Evolutionary conservation across 2,113 vertebrate species (phyloP), one percentile per base, ranked within the genome.

Genomic region (Anguilla rostrata): DNA sequence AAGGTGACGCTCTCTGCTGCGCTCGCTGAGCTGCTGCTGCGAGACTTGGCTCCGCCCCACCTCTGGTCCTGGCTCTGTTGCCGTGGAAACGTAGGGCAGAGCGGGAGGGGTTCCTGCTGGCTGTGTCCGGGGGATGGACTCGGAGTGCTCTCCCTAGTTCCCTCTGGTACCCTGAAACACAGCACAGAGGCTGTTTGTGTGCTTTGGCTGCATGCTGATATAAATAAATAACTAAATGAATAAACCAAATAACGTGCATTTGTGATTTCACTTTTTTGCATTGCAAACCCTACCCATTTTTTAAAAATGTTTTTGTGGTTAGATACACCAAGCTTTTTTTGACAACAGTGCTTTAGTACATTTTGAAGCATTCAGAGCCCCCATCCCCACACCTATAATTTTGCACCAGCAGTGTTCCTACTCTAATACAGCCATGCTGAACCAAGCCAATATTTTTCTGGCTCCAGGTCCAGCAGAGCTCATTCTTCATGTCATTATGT

Each of bases 11-110:
- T 90, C n/a, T 94, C 95, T 0, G 53, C 91, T 0, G 94, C 83
- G 86, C 94, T 96, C 89, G 90, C 93, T 87, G 92, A 85, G 2
- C 96, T 96, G 94, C 94, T 94, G 88, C 79, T 88, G 80, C 9
- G 86, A 20, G 93, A 87, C 66, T 2, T 86, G 0, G 0, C 78
- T 80, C 86, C 20, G 41, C 0, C 39, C 3, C 0, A 87, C 56
- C 26, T 86, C 0, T 0, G 89, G 49, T 66, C 56, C 0, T 0
- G 83, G 57, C 80, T 1, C 60, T 46, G 89, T 86, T 83, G 85
- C 83, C 46, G 40, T 14, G 89, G 83, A 29, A 46, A 39, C 71
- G 0, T 14, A 29, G 4, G 86, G n/a, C 46, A 84, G 29, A 81
- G 43, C 0, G 4, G 82, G 83, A 63, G 78, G 0, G n/a, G 82